Evolutionary conservation across 2,113 vertebrate genomes (phyloP).

Genomic region (Lycocorax pyrrhopterus): DNA sequence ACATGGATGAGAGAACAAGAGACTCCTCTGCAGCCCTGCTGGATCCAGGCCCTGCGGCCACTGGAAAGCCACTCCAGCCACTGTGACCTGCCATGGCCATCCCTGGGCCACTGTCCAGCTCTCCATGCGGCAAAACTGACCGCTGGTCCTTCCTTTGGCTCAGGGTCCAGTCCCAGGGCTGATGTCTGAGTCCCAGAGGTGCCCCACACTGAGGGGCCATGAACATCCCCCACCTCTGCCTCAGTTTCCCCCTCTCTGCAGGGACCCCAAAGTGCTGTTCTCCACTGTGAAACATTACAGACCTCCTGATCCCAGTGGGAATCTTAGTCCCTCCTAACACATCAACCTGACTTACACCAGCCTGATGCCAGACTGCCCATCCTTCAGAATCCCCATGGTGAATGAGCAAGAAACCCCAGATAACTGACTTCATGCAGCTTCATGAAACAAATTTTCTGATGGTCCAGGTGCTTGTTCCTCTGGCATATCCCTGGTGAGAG

Average conservation of each 20-base stretch:
- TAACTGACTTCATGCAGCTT: accelerated
- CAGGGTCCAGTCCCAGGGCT: accelerated
- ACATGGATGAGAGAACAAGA: not conserved
- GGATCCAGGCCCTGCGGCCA: not conserved
- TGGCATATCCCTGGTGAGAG: not conserved
- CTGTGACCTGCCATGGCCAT: accelerated
- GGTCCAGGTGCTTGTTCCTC: not conserved
- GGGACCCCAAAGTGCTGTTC: not conserved
- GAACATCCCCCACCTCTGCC: not conserved
- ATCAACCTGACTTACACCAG: not conserved
- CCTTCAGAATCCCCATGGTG: accelerated
- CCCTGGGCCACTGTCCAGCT: not conserved
- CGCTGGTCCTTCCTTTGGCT: not conserved
- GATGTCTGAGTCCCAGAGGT: not conserved
- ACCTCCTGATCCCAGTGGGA: not conserved
- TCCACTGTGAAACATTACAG: not conserved
- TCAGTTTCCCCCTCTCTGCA: not conserved
- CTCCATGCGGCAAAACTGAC: not conserved
- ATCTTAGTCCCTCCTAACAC: not conserved
- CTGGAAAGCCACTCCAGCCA: not conserved
- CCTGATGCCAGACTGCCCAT: accelerated
- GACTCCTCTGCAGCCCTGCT: not conserved
- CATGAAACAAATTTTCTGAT: not conserved
- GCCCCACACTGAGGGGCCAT: accelerated
- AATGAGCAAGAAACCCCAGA: not conserved